A percentile compares a stretch with the other conserved stretches of the same genome.
Evolutionary conservation across 2,888 invertebrate genomes (phyloP).

Genomic region (Hofmannophila pseudospretella): DNA sequence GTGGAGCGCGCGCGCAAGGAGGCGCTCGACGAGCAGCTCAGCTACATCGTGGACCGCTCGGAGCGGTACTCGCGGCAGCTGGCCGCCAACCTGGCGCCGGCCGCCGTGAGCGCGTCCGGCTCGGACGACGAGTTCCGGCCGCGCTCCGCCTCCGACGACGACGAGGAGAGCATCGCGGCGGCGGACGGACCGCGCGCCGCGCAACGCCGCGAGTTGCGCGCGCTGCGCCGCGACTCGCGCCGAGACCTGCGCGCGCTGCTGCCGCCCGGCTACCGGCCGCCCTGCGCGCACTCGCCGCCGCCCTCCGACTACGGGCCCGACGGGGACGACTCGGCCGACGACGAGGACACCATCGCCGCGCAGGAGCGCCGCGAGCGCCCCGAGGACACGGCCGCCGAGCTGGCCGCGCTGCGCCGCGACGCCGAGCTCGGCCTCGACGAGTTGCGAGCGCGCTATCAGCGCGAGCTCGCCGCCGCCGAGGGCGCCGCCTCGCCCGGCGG

Average conservation of each 20-base stretch:
- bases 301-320: constrained; percentile 84
- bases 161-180: constrained; percentile 95
- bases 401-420: constrained; percentile 87
- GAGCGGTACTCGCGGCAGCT: constrained; percentile 96
- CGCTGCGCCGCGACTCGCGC: constrained; percentile 92
- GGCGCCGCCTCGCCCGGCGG: constrained; percentile 17
- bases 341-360: constrained; percentile 62
- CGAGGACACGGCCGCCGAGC: constrained; percentile 78
- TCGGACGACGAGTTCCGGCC: constrained; percentile 90
- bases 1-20: constrained; percentile 96
- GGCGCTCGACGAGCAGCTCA: constrained; percentile 96
- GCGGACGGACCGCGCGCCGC: constrained; percentile 77
- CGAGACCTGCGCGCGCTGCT: constrained; percentile 93
- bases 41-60: constrained; percentile 98
- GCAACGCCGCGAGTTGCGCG: constrained; percentile 91
- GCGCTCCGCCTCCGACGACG: constrained; percentile 84
- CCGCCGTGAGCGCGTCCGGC: constrained; percentile 32
- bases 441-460: constrained; percentile 86
- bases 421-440: constrained; percentile 90
- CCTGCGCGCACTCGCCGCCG: constrained; percentile 79
- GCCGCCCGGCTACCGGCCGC: constrained; percentile 87
- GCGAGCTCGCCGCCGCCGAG: constrained; percentile 17
- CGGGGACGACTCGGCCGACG: constrained; percentile 76
- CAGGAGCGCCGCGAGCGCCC: constrained; percentile 81
- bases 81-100: constrained; percentile 84